A percentile compares a stretch with the other conserved stretches of the same genome.
Conservation (phyloP, 2,888 invertebrate species). For the Sylvicola fuscatus region DNA sequence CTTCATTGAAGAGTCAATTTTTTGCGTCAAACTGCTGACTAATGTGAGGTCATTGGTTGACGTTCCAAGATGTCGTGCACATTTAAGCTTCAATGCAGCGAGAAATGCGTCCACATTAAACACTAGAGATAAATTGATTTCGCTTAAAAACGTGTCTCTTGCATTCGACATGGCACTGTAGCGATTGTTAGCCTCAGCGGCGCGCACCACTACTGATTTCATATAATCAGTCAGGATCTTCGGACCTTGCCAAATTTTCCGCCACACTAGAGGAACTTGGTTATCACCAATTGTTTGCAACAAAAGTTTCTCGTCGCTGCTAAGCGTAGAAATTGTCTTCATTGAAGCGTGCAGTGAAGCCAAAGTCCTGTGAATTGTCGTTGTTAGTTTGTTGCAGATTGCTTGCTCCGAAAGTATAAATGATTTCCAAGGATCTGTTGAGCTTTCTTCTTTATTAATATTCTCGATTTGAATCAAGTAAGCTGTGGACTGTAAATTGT, state of each 20-base stretch:
- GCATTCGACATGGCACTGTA: constrained; percentile 14
- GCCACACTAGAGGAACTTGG: constrained; percentile 19
- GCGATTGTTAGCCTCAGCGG: constrained; percentile 17
- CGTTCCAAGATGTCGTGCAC: too few species aligned
- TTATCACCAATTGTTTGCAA: constrained; percentile 16
- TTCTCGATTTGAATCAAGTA: constrained; percentile 13
- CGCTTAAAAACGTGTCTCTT: constrained; percentile 15
- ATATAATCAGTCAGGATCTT: constrained; percentile 18
- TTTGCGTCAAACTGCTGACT: too few species aligned
- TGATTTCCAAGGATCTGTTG: constrained; percentile 16
- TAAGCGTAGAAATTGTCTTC: constrained; percentile 9
- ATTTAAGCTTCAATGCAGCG: constrained; percentile 17
- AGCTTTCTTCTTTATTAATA: constrained; percentile 6
- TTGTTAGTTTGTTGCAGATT: constrained; percentile 15
- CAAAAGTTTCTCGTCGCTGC: constrained; percentile 10
- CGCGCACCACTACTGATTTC: constrained; percentile 17
- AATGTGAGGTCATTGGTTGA: too few species aligned
- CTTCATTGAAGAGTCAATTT: too few species aligned
- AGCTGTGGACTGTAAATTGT: constrained; percentile 15
- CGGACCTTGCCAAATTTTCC: constrained; percentile 21
- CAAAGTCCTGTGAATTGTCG: constrained; percentile 18
- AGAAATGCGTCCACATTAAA: constrained; percentile 22
- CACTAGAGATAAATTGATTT: constrained; percentile 17
- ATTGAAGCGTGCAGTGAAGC: constrained; percentile 15
- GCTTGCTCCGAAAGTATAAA: constrained; percentile 19